Evolutionary conservation across 2,797 vertebrate genomes (phyloP).

Genomic region (Sternotherus odoratus): DNA sequence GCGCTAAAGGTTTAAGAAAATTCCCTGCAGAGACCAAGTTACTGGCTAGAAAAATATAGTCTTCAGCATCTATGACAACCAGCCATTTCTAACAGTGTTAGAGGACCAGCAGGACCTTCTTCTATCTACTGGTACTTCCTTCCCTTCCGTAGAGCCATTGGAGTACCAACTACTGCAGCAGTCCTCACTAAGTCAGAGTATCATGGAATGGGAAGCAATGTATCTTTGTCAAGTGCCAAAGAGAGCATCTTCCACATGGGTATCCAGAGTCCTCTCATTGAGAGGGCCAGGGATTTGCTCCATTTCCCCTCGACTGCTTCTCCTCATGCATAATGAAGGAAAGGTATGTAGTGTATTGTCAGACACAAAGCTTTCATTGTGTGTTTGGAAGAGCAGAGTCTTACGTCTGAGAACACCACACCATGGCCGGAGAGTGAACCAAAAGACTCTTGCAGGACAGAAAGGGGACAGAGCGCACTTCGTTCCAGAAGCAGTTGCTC

Average conservation of each 20-base stretch:
- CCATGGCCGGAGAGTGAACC: not conserved
- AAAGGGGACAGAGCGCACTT: not conserved
- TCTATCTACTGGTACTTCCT: slow-evolving; percentile 1
- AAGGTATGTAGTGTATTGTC: not conserved
- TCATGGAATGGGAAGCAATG: not conserved
- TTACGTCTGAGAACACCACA: not conserved
- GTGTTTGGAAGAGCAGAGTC: not conserved
- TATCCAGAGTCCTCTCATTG: not conserved
- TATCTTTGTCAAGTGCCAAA: not conserved
- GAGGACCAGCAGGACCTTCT: slow-evolving; percentile 7
- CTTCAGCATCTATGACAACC: slow-evolving; percentile 7
- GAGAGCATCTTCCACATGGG: not conserved
- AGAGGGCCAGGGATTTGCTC: not conserved
- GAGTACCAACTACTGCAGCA: not conserved
- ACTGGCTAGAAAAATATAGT: not conserved
- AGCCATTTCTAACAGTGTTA: not conserved
- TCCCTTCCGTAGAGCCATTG: not conserved
- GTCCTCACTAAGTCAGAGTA: not conserved
- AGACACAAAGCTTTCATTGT: not conserved
- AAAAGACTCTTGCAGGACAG: not conserved
- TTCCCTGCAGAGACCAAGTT: not conserved
- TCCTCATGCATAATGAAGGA: not conserved
- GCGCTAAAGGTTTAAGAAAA: not conserved
- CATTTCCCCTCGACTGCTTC: not conserved
- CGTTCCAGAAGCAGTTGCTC: not conserved